Percentiles rank a stretch among this genome's conserved stretches.
Evolutionary conservation across 2,888 invertebrate genomes (phyloP).

Genomic region (Napeogenes sylphis): DNA sequence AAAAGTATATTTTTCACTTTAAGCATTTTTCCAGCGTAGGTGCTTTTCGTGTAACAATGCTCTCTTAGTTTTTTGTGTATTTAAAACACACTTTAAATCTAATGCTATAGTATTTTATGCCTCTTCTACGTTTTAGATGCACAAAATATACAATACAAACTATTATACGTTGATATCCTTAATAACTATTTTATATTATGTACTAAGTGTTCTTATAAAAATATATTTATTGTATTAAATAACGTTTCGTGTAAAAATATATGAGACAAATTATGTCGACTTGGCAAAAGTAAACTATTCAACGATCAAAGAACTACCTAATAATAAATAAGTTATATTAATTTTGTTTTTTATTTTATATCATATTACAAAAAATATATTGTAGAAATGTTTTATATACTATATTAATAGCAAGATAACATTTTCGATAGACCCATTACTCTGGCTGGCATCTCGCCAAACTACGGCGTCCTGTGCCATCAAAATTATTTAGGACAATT

Average conservation of each 20-base stretch:
- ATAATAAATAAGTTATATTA: constrained; percentile 55
- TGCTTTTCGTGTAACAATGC: constrained; percentile 11
- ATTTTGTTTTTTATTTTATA: constrained; percentile 38
- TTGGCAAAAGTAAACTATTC: constrained; percentile 36
- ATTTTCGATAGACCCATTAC: constrained; percentile 57
- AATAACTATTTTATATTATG: constrained; percentile 3
- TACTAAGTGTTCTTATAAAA: background rate
- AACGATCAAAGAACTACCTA: constrained; percentile 63
- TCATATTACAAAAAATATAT: constrained; percentile 22
- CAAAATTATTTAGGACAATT: constrained; percentile 73
- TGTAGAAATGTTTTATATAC: constrained; percentile 24
- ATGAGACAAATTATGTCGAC: background rate
- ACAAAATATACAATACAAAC: background rate
- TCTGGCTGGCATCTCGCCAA: constrained; percentile 61
- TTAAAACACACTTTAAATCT: background rate
- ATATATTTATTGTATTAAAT: constrained; percentile 4
- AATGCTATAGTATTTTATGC: background rate
- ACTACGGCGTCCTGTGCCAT: constrained; percentile 64
- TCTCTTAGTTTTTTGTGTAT: constrained; percentile 9
- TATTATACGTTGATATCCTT: background rate
- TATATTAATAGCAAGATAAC: constrained; percentile 40
- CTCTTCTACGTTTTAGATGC: constrained; percentile 4
- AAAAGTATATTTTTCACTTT: constrained; percentile 10
- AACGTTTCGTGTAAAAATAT: background rate
- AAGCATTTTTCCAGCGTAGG: constrained; percentile 9